Evolutionary conservation across 2,113 vertebrate genomes (phyloP).

Genomic region (Nematolebias whitei): DNA sequence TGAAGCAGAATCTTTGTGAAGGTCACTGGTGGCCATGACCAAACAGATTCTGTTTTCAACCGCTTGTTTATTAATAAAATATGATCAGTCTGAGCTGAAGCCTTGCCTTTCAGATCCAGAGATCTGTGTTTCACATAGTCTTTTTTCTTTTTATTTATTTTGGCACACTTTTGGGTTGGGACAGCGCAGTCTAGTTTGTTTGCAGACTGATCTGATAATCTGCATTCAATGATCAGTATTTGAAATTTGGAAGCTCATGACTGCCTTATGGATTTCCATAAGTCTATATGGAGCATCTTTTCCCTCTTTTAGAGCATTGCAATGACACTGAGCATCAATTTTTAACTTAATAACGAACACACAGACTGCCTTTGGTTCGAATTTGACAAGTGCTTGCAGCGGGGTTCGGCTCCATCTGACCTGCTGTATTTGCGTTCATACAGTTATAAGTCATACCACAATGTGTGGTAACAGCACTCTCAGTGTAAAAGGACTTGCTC

Average conservation of each 20-base stretch:
- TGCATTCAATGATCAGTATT: background rate
- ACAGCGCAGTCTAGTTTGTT: background rate
- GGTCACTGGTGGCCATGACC: slow-evolving; percentile 36
- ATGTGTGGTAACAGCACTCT: slow-evolving; percentile 53
- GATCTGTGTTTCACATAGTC: slow-evolving; percentile 22
- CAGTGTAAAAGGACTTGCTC: slow-evolving; percentile 54
- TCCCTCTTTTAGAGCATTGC: slow-evolving; percentile 3
- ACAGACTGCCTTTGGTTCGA: slow-evolving; percentile 17
- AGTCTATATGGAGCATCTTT: too few relatives aligned
- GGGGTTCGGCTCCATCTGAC: slow-evolving; percentile 10
- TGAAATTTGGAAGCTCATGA: too few relatives aligned
- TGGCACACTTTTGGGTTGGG: background rate
- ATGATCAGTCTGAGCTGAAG: slow-evolving; percentile 20
- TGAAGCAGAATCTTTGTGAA: slow-evolving; percentile 43
- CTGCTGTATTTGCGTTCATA: slow-evolving; percentile 11
- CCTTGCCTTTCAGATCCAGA: slow-evolving; percentile 5
- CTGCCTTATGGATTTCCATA: too few relatives aligned
- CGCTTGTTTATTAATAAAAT: slow-evolving; percentile 63
- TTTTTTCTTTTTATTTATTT: background rate
- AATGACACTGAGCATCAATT: slow-evolving; percentile 31
- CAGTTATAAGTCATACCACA: slow-evolving; percentile 25
- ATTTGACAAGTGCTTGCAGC: slow-evolving; percentile 25
- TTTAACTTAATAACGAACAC: slow-evolving; percentile 50
- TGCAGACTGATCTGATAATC: background rate
- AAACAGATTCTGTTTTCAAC: slow-evolving; percentile 71